Evolutionary conservation across 2,113 vertebrate genomes (phyloP).

Genomic region (Polyodon spathula): DNA sequence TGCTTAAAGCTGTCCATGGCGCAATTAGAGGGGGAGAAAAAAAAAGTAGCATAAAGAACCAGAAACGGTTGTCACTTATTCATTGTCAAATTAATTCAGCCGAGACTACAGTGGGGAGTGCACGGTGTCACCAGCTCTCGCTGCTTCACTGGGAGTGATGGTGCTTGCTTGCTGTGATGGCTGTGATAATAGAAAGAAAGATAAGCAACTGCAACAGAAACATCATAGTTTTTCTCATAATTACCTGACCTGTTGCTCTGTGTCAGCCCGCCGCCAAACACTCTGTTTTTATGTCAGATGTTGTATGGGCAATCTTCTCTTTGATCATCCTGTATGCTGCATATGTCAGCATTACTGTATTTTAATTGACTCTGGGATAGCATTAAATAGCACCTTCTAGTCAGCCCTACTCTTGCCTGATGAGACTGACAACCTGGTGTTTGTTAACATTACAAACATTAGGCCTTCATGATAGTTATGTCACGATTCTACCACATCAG

Average conservation of each 20-base stretch:
- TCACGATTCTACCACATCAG: slow-evolving; percentile 16
- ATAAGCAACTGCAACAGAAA: slow-evolving; percentile 58
- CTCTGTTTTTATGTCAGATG: slow-evolving; percentile 50
- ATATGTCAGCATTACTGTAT: slow-evolving; percentile 64
- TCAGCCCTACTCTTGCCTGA: slow-evolving; percentile 41
- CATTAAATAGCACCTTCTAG: slow-evolving; percentile 56
- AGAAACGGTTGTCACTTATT: slow-evolving; percentile 64
- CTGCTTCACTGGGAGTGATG: slow-evolving; percentile 49
- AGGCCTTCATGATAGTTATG: slow-evolving; percentile 37
- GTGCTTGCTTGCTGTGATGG: slow-evolving; percentile 49
- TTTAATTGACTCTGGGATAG: slow-evolving; percentile 71
- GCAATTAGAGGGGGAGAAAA: slow-evolving; percentile 65
- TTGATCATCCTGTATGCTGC: slow-evolving; percentile 56
- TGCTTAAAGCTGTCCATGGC: slow-evolving; percentile 56
- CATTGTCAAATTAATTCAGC: slow-evolving; percentile 82
- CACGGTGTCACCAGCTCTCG: slow-evolving; percentile 50
- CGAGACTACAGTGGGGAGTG: slow-evolving; percentile 26
- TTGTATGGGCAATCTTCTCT: slow-evolving; percentile 54
- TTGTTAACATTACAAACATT: slow-evolving; percentile 33
- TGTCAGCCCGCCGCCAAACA: slow-evolving; percentile 58
- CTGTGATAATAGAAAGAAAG: slow-evolving; percentile 55
- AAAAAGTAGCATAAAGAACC: slow-evolving; percentile 48
- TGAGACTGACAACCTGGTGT: slow-evolving; percentile 55
- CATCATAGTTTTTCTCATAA: slow-evolving; percentile 64
- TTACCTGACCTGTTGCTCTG: slow-evolving; percentile 71